Evolutionary conservation across 2,888 invertebrate species (phyloP).

Genomic region (Tenthredo livida): DNA sequence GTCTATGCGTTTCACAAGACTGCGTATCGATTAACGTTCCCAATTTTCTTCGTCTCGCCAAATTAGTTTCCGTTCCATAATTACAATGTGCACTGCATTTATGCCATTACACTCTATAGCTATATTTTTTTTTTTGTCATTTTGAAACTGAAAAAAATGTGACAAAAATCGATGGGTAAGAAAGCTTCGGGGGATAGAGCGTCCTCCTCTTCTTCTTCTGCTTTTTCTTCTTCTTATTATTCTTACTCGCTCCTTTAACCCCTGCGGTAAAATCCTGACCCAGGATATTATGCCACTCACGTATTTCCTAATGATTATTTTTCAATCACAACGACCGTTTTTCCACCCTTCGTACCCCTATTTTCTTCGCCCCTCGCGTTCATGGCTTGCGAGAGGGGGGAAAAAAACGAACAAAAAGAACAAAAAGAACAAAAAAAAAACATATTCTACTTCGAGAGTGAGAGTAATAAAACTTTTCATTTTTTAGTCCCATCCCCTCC

Average conservation of each 20-base stretch:
- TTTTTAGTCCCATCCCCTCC: background rate
- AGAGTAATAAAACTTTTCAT: background rate
- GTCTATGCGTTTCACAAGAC: no score
- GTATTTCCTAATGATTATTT: constrained; percentile 49
- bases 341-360: background rate
- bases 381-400: no score
- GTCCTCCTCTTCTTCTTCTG: background rate
- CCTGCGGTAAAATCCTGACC: background rate
- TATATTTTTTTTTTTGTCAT: background rate
- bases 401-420: background rate
- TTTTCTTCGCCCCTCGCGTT: background rate
- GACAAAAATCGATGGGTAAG: background rate
- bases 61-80: no score
- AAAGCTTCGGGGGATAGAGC: background rate
- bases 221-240: background rate
- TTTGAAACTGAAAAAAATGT: background rate
- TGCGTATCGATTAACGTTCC: no score
- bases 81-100: no score
- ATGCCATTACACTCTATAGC: no score
- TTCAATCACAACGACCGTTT: constrained; percentile 28
- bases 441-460: background rate
- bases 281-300: constrained; percentile 35
- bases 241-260: background rate
- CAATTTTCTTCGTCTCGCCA: no score
- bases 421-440: background rate